Conservation (phyloP, 2,113 vertebrate species). For the Trachemys scripta region DNA sequence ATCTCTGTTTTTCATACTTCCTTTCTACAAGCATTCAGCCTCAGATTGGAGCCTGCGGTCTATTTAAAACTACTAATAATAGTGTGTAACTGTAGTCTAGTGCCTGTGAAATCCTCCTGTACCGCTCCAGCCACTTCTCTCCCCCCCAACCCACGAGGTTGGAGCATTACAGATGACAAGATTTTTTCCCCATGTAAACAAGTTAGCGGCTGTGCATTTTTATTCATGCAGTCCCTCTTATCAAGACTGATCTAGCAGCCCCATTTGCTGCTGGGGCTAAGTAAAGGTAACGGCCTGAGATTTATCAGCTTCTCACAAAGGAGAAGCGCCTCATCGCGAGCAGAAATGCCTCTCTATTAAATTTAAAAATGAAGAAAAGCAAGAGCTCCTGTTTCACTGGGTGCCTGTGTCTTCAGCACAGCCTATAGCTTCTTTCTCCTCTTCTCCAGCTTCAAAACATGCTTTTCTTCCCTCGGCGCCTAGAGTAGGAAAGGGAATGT, state of each 20-base stretch:
- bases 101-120: neutral
- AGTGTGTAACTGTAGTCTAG: neutral
- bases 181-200: neutral
- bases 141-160: neutral
- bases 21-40: neutral
- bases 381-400: conserved; percentile 37
- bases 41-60: neutral
- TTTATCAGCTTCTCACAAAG: conserved; percentile 45
- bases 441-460: conserved; percentile 56
- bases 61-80: conserved; percentile 19
- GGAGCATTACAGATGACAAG: conserved; percentile 2
- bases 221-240: neutral
- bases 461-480: conserved; percentile 35
- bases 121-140: neutral
- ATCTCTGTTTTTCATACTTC: neutral
- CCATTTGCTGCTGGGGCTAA: conserved; percentile 27
- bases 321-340: neutral
- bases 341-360: conserved; percentile 45
- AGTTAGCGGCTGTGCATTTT: neutral
- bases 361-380: conserved; percentile 55
- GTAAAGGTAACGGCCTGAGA: conserved; percentile 36
- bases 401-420: neutral
- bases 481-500: conserved; percentile 6
- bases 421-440: conserved; percentile 41
- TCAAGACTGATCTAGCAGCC: conserved; percentile 34